Evolutionary conservation across 1,140 invertebrate species (phyloP), one percentile per base, ranked within the genome.

Genomic region (Drosophila ercepeae): DNA sequence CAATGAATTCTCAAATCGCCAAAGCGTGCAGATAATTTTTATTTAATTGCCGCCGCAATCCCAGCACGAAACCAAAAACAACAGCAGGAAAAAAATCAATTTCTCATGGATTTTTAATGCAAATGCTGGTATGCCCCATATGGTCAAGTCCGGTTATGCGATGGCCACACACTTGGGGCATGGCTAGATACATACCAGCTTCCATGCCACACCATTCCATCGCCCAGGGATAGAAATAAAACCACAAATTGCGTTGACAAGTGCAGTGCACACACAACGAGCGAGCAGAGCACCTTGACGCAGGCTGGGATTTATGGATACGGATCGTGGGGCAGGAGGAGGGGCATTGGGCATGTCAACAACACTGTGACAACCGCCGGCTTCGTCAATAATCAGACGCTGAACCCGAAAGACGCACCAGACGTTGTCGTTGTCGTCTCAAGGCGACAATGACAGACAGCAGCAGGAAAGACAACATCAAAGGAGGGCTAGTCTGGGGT

Each of bases 1-100:
- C 76, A 84, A 76, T 84, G 81, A 84, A 81, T 84, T 81, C 82
- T 81, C 72, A 77, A 84, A 84, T 76, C 76, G 76, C 19, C 61
- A 84, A 84, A 86, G 81, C 76, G 82, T 84, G 81, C 81, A 84
- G 81, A 84, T 86, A 84, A 84, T 86, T 86, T 63, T 64, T 84
- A 76, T 81, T 73, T 81, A 84, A 83, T 83, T 83, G 79, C 65
- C 58, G 45, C 55, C 46, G 27, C 51, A 60, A 11, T 41, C 34
- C 16, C 51, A 48, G 16, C 48, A 46, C 44, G 51, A 68, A 54
- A 59, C 41, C 53, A 46, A 63, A 45, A 46, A 36, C 59, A 39
- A 36, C 14, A 21, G n/a, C 21, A 46, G 55, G 16, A 64, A 48
- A 63, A 71, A 67, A 83, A 83, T 65, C 64, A 72, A 82, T 74